Evolutionary conservation across 2,888 invertebrate species (phyloP), one percentile per base, ranked within the genome.

Genomic region (Acanthopleura granulata): DNA sequence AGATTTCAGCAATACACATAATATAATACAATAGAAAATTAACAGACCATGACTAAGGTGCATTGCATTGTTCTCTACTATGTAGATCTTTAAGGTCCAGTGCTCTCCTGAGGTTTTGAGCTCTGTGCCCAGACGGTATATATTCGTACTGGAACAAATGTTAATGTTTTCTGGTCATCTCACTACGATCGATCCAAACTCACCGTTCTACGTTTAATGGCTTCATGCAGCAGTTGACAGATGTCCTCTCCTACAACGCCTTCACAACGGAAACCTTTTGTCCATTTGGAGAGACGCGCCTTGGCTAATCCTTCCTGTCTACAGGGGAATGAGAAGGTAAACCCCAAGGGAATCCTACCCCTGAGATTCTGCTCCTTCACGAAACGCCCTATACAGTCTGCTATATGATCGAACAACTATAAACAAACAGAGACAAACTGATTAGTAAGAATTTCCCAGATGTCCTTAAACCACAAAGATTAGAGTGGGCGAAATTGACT

Each of bases 301-400:
- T 94, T 94, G 4, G 96, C 97, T 29, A 98, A 93, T 0, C 97
- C 96, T 84, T 94, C 91, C 91, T 97, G 97, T 81, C 93, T 92
- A 83, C 97, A 92, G 0, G 98, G 98, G 90, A 98, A 98, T 87
- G 97, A 97, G 92, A 98, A 98, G 22, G 98, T 98, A 91, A 98
- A 98, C 16, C 98, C 97, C 78, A 98, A 92, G 0, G 97, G 96
- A 80, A 98, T 79, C 57, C 84, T 94, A 74, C 94, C 92, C 29
- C 76, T 77, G 69, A 87, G 73, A 73, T 87, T 93, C 86, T 96
- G 94, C 87, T 96, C 96, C 91, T 94, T 94, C 92, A 97, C 95
- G 90, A 98, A 98, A 86, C 95, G 94, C 29, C 95, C 94, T 87
- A 98, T 93, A 91, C 97, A 97, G 89, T 96, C 95, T 73, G 97